Conservation (phyloP, 1,140 invertebrate species). For the Drosophila erecta region DNA sequence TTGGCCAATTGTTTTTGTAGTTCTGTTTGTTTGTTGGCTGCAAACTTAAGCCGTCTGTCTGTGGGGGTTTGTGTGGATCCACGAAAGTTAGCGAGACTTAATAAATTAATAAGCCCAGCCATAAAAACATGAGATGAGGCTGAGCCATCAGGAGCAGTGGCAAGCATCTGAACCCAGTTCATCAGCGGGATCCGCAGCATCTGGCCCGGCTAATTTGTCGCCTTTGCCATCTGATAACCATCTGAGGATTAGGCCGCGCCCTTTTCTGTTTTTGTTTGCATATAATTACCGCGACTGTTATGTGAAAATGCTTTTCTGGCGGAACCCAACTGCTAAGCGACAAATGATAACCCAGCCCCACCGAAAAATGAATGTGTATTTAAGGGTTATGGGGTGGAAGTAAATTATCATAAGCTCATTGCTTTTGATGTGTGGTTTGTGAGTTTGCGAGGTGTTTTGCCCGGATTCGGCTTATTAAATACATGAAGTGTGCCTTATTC, state of each 20-base stretch:
- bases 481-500: constrained; percentile 2
- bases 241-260: constrained; percentile 41
- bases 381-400: constrained; percentile 25
- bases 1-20: constrained; percentile 62
- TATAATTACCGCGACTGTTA: constrained; percentile 56
- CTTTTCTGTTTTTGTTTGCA: constrained; percentile 45
- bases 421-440: constrained; percentile 28
- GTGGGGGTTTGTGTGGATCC: not conserved
- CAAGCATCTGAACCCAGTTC: constrained; percentile 25
- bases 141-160: constrained; percentile 10
- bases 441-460: constrained; percentile 24
- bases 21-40: constrained; percentile 70
- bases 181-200: constrained; percentile 34
- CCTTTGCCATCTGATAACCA: constrained; percentile 51
- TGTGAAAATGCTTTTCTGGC: constrained; percentile 7
- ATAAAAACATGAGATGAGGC: constrained; percentile 55
- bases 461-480: constrained; percentile 24
- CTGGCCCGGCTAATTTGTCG: constrained; percentile 57
- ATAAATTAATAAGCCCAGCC: constrained; percentile 59
- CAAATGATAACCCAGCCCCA: constrained; percentile 23
- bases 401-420: constrained; percentile 41
- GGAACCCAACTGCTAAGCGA: constrained; percentile 25
- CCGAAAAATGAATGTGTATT: constrained; percentile 16
- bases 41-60: constrained; percentile 57
- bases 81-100: constrained; percentile 48